Conservation (phyloP, 2,888 invertebrate genomes). For the Tupiocoris notatus region DNA sequence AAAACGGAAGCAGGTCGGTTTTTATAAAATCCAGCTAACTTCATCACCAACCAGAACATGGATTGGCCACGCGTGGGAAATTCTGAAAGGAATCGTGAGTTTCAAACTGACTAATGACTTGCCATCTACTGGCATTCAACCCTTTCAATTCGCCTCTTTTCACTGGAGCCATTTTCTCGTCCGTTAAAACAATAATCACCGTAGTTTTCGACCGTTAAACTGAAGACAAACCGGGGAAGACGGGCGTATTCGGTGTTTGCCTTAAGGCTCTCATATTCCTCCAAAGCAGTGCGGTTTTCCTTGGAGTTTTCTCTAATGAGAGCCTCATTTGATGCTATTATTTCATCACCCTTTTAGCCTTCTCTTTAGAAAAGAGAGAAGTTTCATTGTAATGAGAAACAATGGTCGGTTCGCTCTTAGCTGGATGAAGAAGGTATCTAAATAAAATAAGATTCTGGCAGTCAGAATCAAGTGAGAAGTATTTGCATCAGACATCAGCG, state of each 20-base stretch:
- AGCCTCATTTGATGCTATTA: neutral
- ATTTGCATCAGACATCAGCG: too few relatives aligned
- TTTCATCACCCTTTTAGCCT: neutral
- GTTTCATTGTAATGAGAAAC: neutral
- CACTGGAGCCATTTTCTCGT: neutral
- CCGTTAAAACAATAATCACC: slow-evolving; percentile 13
- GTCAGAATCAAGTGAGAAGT: too few relatives aligned
- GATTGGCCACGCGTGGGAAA: too few relatives aligned
- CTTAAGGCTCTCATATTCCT: slow-evolving; percentile 6
- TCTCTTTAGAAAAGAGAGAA: neutral
- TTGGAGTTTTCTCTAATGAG: slow-evolving; percentile 4
- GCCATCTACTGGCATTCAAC: neutral
- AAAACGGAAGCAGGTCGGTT: too few relatives aligned
- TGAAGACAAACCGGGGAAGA: neutral
- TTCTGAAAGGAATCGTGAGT: neutral
- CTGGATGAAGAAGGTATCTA: too few relatives aligned
- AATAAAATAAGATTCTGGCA: too few relatives aligned
- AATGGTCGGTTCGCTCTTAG: neutral
- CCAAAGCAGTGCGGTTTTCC: neutral
- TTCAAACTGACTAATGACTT: neutral
- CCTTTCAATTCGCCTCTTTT: neutral
- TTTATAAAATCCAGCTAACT: too few relatives aligned
- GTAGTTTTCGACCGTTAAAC: slow-evolving; percentile 2
- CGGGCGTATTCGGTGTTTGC: too few relatives aligned
- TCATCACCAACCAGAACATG: too few relatives aligned